phyloP scores from a whole-genome alignment of 2,888 invertebrate genomes.

The Brenthis daphne region DNA sequence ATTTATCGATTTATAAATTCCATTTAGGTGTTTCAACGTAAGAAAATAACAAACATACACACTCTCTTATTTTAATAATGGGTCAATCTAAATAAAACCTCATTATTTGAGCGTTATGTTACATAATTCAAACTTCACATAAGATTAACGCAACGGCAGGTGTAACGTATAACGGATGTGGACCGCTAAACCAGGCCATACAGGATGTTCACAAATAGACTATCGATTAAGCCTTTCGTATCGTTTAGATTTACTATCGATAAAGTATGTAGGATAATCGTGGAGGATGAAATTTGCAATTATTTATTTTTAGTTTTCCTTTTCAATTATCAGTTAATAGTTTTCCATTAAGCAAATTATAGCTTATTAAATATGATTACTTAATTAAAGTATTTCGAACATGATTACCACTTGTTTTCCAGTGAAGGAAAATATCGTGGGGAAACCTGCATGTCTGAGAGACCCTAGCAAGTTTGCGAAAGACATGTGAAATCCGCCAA shows the following conservation, averaged over 20 bases:
- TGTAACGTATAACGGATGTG: constrained; percentile 57
- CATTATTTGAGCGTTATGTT: constrained; percentile 5
- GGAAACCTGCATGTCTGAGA: too few relatives aligned
- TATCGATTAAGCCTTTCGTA: constrained; percentile 14
- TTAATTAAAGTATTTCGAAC: background rate
- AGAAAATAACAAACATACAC: too few relatives aligned
- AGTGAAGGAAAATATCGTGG: too few relatives aligned
- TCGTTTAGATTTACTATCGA: constrained; percentile 19
- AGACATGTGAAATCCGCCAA: too few relatives aligned
- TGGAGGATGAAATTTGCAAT: background rate
- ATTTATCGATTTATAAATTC: too few relatives aligned
- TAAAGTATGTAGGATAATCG: background rate
- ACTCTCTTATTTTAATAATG: too few relatives aligned
- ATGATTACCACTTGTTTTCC: too few relatives aligned
- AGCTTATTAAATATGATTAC: background rate
- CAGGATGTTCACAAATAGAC: constrained; percentile 45
- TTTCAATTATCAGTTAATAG: background rate
- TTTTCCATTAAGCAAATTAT: background rate
- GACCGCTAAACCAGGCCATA: constrained; percentile 53
- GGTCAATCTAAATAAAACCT: background rate
- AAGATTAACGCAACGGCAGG: constrained; percentile 49
- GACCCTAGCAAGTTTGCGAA: too few relatives aligned
- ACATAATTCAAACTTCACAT: constrained; percentile 8
- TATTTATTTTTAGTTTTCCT: constrained; percentile 1
- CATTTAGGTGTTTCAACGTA: too few relatives aligned